Percentiles rank a stretch among this genome's conserved stretches.
phyloP scores from a whole-genome alignment of 1,140 invertebrate species.

The Heliconius himera region DNA sequence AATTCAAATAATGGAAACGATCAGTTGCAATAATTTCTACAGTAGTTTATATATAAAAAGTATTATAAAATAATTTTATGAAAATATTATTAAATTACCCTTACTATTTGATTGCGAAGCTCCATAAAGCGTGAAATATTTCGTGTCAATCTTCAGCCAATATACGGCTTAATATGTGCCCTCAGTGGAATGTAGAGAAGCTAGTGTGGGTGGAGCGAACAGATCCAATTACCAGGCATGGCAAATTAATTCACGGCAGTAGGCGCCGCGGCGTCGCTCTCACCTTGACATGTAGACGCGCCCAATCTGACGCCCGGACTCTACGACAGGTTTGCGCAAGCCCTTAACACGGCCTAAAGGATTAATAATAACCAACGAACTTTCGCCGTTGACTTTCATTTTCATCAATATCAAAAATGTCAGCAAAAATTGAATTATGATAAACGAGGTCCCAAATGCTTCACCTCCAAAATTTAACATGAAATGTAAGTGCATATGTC shows the following conservation, averaged over 20 bases:
- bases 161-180: constrained; percentile 39
- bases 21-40: too few relatives aligned
- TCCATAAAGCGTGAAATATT: neutral
- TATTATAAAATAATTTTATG: too few relatives aligned
- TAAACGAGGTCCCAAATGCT: neutral
- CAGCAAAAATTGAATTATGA: constrained; percentile 17
- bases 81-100: too few relatives aligned
- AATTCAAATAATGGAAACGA: too few relatives aligned
- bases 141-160: neutral
- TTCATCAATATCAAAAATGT: constrained; percentile 34
- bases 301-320: constrained; percentile 52
- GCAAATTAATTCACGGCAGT: constrained; percentile 69
- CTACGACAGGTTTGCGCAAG: constrained; percentile 56
- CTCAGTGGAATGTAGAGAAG: constrained; percentile 49
- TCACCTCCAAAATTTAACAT: neutral
- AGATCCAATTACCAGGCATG: constrained; percentile 68
- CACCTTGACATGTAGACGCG: constrained; percentile 63
- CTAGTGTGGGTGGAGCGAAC: constrained; percentile 56
- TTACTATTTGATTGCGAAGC: neutral
- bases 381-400: constrained; percentile 53
- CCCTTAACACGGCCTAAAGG: constrained; percentile 47
- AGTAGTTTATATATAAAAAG: too few relatives aligned
- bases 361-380: constrained; percentile 44
- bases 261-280: constrained; percentile 62
- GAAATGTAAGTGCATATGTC: neutral